phyloP scores from a whole-genome alignment of 2,888 invertebrate genomes.

The Cantharis rufa region DNA sequence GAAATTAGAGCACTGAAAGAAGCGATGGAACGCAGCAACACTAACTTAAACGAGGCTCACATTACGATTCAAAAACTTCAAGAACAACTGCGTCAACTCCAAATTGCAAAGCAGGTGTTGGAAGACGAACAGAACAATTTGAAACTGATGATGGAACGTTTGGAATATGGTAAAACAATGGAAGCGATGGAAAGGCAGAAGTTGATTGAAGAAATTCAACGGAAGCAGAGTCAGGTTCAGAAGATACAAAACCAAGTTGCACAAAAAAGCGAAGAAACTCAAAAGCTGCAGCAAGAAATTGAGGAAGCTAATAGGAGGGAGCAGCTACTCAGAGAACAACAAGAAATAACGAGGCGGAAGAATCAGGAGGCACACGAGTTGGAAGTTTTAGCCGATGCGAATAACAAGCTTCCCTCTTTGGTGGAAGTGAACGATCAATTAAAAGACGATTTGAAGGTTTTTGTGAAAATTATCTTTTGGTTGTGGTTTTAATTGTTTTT shows the following conservation, averaged over 20 bases:
- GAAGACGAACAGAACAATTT: conserved; percentile 84
- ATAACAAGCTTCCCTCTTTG: conserved; percentile 46
- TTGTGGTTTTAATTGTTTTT: neutral
- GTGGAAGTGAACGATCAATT: conserved; percentile 48
- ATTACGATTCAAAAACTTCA: conserved; percentile 82
- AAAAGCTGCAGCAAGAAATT: conserved; percentile 47
- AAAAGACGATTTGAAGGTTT: conserved; percentile 48
- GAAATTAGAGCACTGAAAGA: conserved; percentile 86
- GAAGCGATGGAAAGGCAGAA: conserved; percentile 81
- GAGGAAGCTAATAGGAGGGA: conserved; percentile 45
- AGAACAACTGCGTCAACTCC: conserved; percentile 85
- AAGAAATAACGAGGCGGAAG: conserved; percentile 35
- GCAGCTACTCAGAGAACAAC: conserved; percentile 41
- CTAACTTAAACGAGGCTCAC: conserved; percentile 75
- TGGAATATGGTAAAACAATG: conserved; percentile 90
- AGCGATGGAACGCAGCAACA: conserved; percentile 85
- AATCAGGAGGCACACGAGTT: conserved; percentile 35
- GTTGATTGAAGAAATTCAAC: conserved; percentile 84
- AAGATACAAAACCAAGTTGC: conserved; percentile 47
- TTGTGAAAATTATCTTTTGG: neutral
- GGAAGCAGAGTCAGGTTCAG: conserved; percentile 68
- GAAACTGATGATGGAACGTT: conserved; percentile 85
- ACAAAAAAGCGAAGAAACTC: conserved; percentile 47
- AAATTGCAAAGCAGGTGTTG: conserved; percentile 86
- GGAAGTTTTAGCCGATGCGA: conserved; percentile 46